A percentile compares a stretch with the other conserved stretches of the same genome.
Evolutionary conservation across 2,113 vertebrate genomes (phyloP).

Genomic region (Grammomys surdaster): DNA sequence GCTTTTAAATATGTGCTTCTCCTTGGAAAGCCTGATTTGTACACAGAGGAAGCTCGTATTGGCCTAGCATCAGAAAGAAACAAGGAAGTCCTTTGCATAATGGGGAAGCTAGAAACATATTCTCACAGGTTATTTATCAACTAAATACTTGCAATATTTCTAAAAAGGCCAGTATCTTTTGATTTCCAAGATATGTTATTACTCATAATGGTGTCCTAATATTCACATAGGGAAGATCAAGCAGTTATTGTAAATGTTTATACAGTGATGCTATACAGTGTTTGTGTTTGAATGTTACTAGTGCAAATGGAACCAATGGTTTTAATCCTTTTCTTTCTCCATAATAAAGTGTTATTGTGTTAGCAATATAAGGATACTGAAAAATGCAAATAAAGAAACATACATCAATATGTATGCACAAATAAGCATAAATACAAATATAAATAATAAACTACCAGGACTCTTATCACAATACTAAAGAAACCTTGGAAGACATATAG

Average conservation of each 20-base stretch:
- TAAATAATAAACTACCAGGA: neutral
- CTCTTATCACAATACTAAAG: no score
- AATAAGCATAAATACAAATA: neutral
- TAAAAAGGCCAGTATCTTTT: neutral
- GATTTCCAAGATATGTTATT: neutral
- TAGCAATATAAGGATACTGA: neutral
- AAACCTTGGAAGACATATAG: neutral
- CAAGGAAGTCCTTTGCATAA: neutral
- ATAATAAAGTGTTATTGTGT: neutral
- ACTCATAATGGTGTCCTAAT: neutral
- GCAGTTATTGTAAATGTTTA: neutral
- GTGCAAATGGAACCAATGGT: neutral
- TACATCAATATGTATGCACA: neutral
- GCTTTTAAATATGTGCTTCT: neutral
- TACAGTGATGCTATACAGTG: neutral
- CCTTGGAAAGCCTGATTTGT: neutral
- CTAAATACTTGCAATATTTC: neutral
- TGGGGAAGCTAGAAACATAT: neutral
- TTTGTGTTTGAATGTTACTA: neutral
- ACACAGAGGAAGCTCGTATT: neutral
- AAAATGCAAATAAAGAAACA: neutral
- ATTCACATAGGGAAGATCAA: neutral
- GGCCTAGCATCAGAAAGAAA: no score
- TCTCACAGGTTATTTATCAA: constrained; percentile 18
- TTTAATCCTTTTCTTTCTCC: neutral